Conservation (phyloP, 2,113 vertebrate genomes). For the Crotalus tigris region DNA sequence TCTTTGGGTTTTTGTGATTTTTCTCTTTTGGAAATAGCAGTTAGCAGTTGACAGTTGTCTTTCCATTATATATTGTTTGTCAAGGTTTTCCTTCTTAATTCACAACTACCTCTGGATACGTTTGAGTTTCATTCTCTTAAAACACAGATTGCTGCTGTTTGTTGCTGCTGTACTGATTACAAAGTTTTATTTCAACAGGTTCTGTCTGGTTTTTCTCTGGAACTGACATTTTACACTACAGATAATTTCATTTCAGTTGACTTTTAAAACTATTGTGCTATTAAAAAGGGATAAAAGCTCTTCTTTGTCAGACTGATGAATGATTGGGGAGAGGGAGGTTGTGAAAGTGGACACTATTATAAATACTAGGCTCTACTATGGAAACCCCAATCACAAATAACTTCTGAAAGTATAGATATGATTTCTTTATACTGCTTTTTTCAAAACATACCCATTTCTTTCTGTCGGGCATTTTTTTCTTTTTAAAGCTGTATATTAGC, state of each 20-base stretch:
- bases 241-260: slow-evolving; percentile 17
- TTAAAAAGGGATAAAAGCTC: slow-evolving; percentile 44
- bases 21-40: slow-evolving; percentile 14
- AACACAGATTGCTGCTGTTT: slow-evolving; percentile 66
- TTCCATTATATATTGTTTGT: slow-evolving; percentile 10
- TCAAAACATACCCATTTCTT: background rate
- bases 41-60: background rate
- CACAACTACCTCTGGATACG: slow-evolving; percentile 81
- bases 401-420: background rate
- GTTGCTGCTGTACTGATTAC: slow-evolving; percentile 42
- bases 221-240: slow-evolving; percentile 1
- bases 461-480: background rate
- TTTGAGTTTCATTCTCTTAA: slow-evolving; percentile 70
- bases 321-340: background rate
- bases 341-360: background rate
- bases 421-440: background rate
- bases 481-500: background rate
- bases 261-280: slow-evolving; percentile 43
- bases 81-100: slow-evolving; percentile 57
- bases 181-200: slow-evolving; percentile 31
- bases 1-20: background rate
- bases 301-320: slow-evolving; percentile 20
- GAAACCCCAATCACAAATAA: background rate
- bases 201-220: slow-evolving; percentile 36
- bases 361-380: background rate